Percentiles rank a stretch among this genome's conserved stretches.
Evolutionary conservation across 2,797 vertebrate genomes (phyloP).

Genomic region (Taenioides sp.): DNA sequence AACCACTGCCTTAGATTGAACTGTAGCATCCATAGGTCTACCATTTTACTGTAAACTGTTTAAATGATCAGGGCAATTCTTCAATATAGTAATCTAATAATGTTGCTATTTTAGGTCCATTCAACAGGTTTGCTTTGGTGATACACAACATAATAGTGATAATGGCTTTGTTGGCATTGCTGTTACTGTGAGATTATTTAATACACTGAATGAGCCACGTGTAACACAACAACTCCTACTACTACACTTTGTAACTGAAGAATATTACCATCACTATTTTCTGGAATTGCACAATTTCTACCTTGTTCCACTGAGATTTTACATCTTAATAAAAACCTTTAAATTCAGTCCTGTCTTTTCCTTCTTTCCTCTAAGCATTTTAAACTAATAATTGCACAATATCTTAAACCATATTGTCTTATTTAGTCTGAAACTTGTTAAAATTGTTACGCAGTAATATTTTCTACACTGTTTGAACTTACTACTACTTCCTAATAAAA

Average conservation of each 20-base stretch:
- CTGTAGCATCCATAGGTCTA: background rate
- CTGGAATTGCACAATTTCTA: slow-evolving; percentile 6
- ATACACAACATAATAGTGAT: slow-evolving; percentile 39
- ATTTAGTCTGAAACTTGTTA: background rate
- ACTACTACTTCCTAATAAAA: slow-evolving; percentile 55
- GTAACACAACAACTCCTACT: background rate
- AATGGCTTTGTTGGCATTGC: slow-evolving; percentile 8
- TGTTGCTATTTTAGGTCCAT: slow-evolving; percentile 37
- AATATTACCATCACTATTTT: background rate
- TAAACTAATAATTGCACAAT: slow-evolving; percentile 15
- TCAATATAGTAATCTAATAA: background rate
- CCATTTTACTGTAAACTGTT: background rate
- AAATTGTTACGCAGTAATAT: slow-evolving; percentile 9
- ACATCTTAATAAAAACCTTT: slow-evolving; percentile 58
- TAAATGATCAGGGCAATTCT: background rate
- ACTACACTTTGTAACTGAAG: slow-evolving; percentile 20
- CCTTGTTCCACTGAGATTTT: slow-evolving; percentile 34
- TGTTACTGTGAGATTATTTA: background rate
- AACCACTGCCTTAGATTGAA: too few relatives aligned
- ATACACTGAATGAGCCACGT: background rate
- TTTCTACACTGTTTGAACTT: slow-evolving; percentile 29
- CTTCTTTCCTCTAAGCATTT: slow-evolving; percentile 18
- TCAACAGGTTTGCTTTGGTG: slow-evolving; percentile 48
- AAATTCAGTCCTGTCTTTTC: slow-evolving; percentile 25
- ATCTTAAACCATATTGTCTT: background rate